Evolutionary conservation across 2,113 vertebrate genomes (phyloP), one percentile per base, ranked within the genome.

Genomic region (Mormyrus lacerda): DNA sequence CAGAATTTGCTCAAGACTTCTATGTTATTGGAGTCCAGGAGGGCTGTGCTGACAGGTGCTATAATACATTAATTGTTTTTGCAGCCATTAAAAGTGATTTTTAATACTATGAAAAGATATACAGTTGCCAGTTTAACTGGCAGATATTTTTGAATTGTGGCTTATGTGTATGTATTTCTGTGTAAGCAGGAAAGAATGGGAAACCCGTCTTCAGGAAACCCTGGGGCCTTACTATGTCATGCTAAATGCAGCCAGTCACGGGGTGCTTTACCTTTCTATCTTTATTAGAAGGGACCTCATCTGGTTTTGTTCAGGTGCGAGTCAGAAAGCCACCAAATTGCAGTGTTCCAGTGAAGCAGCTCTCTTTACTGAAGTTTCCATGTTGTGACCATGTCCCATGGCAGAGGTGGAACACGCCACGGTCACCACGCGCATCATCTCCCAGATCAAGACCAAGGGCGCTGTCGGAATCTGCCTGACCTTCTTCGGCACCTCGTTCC

Each of bases 371-470:
- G 21, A 58, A 88, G 21, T 89, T 47, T n/a, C 31, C 10, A 15
- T 79, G 31, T 7, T 21, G 85, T 58, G 7, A 87, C 85, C 50
- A 42, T 88, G 83, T 87, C 87, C 21, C 45, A 24, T 85, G 76
- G 0, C 95, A 99, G 98, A 99, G 89, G 98, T 97, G 89, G 98
- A 99, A 91, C 97, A 95, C 1, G 95, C 98, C 91, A 97, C 98
- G 0, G 98, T 99, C 90, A 99, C 98, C 1, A 99, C 98, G 0
- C 96, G 98, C 69, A 98, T 99, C 2, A 97, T 99, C 85, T 99
- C 98, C 15, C 98, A 99, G 93, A 99, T 99, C 95, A 99, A 99
- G 93, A 99, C 98, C 89, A 99, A 99, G 93, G 98, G 98, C 0
- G 98, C 98, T 7, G 95, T 99, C 90, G 98, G 96, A 0, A 87